Conservation (phyloP, 92 coral and sea anemone species). For the Anthopleura xanthogrammica region DNA sequence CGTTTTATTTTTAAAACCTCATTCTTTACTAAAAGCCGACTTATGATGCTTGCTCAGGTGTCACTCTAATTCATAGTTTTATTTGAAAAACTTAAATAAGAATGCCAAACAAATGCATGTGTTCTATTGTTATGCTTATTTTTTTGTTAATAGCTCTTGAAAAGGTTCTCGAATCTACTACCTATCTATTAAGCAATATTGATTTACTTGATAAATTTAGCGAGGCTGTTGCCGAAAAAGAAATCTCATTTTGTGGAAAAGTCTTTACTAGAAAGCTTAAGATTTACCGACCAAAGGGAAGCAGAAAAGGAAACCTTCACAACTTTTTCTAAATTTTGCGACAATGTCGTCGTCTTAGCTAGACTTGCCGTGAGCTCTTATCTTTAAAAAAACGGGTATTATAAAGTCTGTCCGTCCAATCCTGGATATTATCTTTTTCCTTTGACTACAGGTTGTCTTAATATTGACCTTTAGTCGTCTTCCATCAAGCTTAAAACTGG, state of each 20-base stretch:
- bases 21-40: not conserved
- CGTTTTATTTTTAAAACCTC: slow-evolving; percentile 1
- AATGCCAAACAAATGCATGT: slow-evolving; percentile 31
- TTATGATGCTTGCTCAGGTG: not conserved
- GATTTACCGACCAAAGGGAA: too few relatives aligned
- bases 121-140: slow-evolving; percentile 22
- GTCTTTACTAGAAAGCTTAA: too few relatives aligned
- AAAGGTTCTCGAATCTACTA: not conserved
- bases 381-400: not conserved
- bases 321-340: not conserved
- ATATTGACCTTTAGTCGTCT: not conserved
- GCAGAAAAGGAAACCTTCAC: not conserved
- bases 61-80: not conserved
- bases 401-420: not conserved
- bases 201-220: not conserved
- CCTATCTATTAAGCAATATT: not conserved
- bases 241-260: not conserved
- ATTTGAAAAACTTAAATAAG: slow-evolving; percentile 8
- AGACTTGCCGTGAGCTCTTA: not conserved
- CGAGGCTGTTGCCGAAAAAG: not conserved
- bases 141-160: slow-evolving; percentile 5
- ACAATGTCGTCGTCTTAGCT: not conserved
- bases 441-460: not conserved
- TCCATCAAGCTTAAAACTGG: not conserved
- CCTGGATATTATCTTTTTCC: not conserved